These are phyloP conservation scores for Calliopum simillimum DNA, from an alignment of 2,888 invertebrate genomes.

Conservation along the genomic window DNA sequence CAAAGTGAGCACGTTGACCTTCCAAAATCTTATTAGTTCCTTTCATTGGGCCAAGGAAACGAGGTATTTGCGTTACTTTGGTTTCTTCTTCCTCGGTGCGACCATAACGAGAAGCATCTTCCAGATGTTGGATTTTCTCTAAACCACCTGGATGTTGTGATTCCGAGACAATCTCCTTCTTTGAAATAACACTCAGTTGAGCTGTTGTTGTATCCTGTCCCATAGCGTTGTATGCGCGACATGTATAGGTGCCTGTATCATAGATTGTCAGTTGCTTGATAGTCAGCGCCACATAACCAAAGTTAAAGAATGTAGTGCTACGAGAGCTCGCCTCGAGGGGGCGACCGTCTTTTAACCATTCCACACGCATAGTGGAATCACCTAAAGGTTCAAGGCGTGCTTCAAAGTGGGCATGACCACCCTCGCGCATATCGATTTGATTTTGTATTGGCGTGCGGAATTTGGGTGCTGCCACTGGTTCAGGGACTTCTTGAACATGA, in stretches of 20 bases:
- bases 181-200: conserved; percentile 84
- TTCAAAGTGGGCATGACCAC: conserved; percentile 95
- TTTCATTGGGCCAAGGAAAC: conserved; percentile 89
- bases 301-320: conserved; percentile 93
- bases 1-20: conserved; percentile 94
- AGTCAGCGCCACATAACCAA: conserved; percentile 93
- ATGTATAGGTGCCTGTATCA: conserved; percentile 91
- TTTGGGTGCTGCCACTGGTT: conserved; percentile 83
- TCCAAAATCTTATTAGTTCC: conserved; percentile 94
- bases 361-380: conserved; percentile 88
- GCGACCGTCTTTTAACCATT: conserved; percentile 93
- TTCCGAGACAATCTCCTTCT: conserved; percentile 87
- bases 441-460: conserved; percentile 91
- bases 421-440: conserved; percentile 87
- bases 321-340: conserved; percentile 93
- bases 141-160: conserved; percentile 93
- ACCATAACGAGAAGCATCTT: conserved; percentile 82
- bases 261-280: conserved; percentile 90
- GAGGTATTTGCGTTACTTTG: conserved; percentile 82
- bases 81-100: conserved; percentile 79
- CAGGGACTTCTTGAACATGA: conserved; percentile 83
- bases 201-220: conserved; percentile 89
- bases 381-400: conserved; percentile 93
- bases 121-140: conserved; percentile 90
- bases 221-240: conserved; percentile 86